Conservation (phyloP, 2,797 vertebrate genomes). For the Rhinella marina region DNA sequence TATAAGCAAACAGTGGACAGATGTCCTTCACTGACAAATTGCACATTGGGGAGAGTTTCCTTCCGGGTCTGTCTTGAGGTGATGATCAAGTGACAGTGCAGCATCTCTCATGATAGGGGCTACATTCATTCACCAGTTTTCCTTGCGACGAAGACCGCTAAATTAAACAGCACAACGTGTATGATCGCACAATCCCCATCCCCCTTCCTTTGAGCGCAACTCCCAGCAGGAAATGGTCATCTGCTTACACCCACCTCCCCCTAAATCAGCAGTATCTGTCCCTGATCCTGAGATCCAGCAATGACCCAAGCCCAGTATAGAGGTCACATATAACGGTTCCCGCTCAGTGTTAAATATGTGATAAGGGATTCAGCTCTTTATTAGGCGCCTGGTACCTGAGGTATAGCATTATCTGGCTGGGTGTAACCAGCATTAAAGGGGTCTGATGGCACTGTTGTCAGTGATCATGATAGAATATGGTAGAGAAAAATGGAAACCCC, state of each 20-base stretch:
- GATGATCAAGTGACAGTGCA: neutral
- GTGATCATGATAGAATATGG: neutral
- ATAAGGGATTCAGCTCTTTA: neutral
- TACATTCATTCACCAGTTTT: neutral
- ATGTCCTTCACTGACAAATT: too few relatives aligned
- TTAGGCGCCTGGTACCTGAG: neutral
- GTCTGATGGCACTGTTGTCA: neutral
- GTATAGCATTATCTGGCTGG: neutral
- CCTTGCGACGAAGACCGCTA: neutral
- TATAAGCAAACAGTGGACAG: neutral
- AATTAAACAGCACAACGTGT: conserved; percentile 20
- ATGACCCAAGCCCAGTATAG: neutral
- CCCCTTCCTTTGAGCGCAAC: neutral
- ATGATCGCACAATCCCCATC: neutral
- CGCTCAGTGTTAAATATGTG: neutral
- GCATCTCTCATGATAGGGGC: neutral
- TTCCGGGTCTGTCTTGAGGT: neutral
- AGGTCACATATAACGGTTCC: neutral
- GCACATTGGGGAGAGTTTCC: too few relatives aligned
- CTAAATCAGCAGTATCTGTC: neutral
- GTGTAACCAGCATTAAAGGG: neutral
- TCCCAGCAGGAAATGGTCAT: neutral
- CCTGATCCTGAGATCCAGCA: neutral
- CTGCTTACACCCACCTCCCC: neutral
- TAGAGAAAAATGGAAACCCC: neutral